Conservation (phyloP, 2,797 vertebrate species). For the Oophaga sylvatica region DNA sequence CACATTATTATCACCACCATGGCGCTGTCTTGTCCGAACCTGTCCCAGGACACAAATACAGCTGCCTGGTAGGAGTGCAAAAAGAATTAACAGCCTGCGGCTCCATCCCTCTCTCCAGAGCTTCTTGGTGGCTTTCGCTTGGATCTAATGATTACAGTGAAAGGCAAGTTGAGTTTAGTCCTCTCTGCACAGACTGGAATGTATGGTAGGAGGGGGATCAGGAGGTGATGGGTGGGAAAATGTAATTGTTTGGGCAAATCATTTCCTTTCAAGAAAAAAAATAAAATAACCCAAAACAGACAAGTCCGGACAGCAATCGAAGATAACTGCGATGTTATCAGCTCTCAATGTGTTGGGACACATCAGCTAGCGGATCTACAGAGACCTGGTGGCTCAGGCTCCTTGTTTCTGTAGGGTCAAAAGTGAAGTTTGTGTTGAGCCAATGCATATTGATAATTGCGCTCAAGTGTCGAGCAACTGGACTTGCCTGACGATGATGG, state of each 20-base stretch:
- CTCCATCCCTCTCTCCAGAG: constrained; percentile 60
- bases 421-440: constrained; percentile 36
- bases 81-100: constrained; percentile 76
- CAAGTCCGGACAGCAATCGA: constrained; percentile 83
- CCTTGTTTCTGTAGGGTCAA: constrained; percentile 35
- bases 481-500: background rate
- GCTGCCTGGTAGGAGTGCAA: constrained; percentile 71
- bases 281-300: constrained; percentile 68
- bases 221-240: constrained; percentile 59
- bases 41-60: constrained; percentile 78
- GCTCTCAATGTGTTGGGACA: constrained; percentile 79
- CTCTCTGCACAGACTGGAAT: constrained; percentile 69
- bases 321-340: constrained; percentile 78
- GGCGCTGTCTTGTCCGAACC: constrained; percentile 84
- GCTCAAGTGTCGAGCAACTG: background rate
- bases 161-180: constrained; percentile 66
- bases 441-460: constrained; percentile 48
- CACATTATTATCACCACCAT: constrained; percentile 93
- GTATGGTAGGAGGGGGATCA: constrained; percentile 58
- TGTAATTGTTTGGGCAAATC: constrained; percentile 70
- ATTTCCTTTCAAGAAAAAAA: constrained; percentile 72
- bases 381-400: constrained; percentile 31
- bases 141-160: constrained; percentile 67
- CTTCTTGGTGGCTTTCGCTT: constrained; percentile 63
- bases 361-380: constrained; percentile 78